These are phyloP conservation scores for Aphidius colemani DNA, from an alignment of 2,888 invertebrate species.

Conservation along the genomic window DNA sequence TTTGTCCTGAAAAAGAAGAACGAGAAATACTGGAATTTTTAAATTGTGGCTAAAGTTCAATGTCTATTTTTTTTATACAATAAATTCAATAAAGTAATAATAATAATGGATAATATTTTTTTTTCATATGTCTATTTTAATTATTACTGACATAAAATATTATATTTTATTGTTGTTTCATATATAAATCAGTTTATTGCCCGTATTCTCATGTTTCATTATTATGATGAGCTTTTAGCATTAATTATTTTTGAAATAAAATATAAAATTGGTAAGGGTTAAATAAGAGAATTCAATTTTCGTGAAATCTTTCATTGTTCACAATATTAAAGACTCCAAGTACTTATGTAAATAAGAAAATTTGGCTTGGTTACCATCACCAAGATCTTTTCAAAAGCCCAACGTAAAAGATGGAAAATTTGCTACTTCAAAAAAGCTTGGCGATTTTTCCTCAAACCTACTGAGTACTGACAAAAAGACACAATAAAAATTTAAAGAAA, in stretches of 20 bases:
- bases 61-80: too few relatives aligned
- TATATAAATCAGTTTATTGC: not conserved
- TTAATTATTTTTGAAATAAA: not conserved
- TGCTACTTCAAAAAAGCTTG: too few relatives aligned
- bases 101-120: not conserved
- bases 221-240: too few relatives aligned
- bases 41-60: too few relatives aligned
- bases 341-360: slow-evolving; percentile 54
- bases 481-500: slow-evolving; percentile 8
- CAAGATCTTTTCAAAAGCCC: slow-evolving; percentile 4
- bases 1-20: slow-evolving; percentile 22
- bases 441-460: slow-evolving; percentile 12
- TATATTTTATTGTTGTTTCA: not conserved
- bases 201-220: slow-evolving; percentile 7
- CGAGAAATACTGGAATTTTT: not conserved
- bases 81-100: not conserved
- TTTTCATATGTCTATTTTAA: slow-evolving; percentile 1
- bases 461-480: slow-evolving; percentile 11
- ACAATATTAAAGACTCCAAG: slow-evolving; percentile 42
- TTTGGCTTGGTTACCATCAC: slow-evolving; percentile 36
- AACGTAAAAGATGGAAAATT: not conserved
- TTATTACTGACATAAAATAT: not conserved
- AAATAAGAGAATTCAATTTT: slow-evolving; percentile 17
- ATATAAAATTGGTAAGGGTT: not conserved
- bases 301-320: slow-evolving; percentile 24